Conservation (phyloP, 2,113 vertebrate species). For the Pachyramphus minor region DNA sequence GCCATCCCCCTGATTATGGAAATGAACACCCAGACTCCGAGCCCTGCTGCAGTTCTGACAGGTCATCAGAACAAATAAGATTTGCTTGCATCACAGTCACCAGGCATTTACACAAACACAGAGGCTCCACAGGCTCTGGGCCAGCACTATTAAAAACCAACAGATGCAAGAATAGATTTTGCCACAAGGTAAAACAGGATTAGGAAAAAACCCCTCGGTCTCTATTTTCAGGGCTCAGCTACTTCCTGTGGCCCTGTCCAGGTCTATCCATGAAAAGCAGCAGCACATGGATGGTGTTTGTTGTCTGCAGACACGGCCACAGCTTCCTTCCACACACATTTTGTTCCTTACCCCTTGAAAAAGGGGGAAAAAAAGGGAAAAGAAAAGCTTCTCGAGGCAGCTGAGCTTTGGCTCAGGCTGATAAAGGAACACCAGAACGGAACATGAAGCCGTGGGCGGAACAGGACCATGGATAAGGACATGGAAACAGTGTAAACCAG, state of each 20-base stretch:
- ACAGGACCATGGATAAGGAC: background rate
- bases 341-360: background rate
- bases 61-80: background rate
- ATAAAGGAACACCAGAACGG: background rate
- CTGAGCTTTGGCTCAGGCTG: background rate
- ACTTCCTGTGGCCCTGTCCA: background rate
- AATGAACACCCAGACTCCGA: background rate
- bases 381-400: background rate
- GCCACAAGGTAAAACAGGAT: background rate
- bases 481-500: accelerated
- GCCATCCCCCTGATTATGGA: background rate
- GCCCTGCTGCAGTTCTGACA: background rate
- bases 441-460: accelerated
- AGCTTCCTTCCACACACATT: background rate
- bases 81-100: background rate
- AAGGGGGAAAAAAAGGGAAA: background rate
- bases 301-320: background rate
- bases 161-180: background rate
- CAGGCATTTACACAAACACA: background rate
- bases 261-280: background rate
- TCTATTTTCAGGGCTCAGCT: background rate
- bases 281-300: background rate
- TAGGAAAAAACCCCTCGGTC: background rate
- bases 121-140: background rate
- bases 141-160: background rate